Evolutionary conservation across 2,113 vertebrate genomes (phyloP).

Genomic region (Ceyx cyanopectus): DNA sequence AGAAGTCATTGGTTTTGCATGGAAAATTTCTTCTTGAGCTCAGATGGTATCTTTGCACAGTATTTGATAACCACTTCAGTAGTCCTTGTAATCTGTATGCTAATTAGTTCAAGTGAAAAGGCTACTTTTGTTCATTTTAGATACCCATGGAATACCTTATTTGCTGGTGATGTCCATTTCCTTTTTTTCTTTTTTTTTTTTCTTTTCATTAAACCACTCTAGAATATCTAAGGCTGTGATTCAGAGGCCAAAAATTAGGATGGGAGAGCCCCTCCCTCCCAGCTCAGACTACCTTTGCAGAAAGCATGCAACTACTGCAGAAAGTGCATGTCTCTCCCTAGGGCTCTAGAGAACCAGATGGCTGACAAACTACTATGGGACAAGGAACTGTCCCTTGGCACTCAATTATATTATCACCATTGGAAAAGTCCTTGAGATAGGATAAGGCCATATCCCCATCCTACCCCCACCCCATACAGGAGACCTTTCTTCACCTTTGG

Average conservation of each 20-base stretch:
- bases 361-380: background rate
- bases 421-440: background rate
- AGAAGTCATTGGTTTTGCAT: background rate
- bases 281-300: background rate
- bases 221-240: background rate
- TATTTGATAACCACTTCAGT: background rate
- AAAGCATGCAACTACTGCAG: background rate
- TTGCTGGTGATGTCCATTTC: too few relatives aligned
- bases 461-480: too few relatives aligned
- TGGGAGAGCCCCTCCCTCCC: background rate
- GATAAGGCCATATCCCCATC: background rate
- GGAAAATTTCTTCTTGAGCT: constrained; percentile 26
- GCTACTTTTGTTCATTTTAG: constrained; percentile 3
- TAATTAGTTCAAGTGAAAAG: constrained; percentile 28
- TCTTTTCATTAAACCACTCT: background rate
- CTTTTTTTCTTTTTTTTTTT: background rate
- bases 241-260: background rate
- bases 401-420: background rate
- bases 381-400: background rate
- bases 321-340: background rate
- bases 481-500: background rate
- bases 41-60: constrained; percentile 23
- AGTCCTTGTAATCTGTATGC: constrained; percentile 39
- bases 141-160: background rate
- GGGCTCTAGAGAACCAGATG: background rate